A percentile compares a stretch with the other conserved stretches of the same genome.
Conservation (phyloP, 2,113 vertebrate species). For the Stigmatopora nigra region DNA sequence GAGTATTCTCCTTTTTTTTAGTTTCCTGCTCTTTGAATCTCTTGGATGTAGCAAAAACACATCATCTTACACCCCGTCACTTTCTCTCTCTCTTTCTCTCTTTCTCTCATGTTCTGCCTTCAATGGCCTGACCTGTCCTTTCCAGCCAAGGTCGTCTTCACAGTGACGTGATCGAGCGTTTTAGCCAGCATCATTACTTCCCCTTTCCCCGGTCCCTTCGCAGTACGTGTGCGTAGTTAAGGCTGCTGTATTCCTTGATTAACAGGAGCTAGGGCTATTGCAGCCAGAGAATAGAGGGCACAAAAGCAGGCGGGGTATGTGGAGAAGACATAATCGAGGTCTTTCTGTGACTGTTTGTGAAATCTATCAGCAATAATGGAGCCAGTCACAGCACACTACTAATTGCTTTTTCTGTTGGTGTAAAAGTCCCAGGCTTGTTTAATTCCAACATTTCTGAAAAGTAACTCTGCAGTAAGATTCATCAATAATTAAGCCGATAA, state of each 20-base stretch:
- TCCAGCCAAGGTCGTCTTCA: slow-evolving; percentile 43
- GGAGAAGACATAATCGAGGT: slow-evolving; percentile 1
- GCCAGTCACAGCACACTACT: neutral
- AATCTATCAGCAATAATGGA: neutral
- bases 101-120: slow-evolving; percentile 17
- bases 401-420: slow-evolving; percentile 1
- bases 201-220: slow-evolving; percentile 11
- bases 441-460: neutral
- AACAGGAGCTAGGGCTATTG: slow-evolving; percentile 40
- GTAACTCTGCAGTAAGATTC: neutral
- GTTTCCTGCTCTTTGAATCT: slow-evolving; percentile 2
- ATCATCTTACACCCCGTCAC: neutral
- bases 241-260: slow-evolving; percentile 37
- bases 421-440: neutral
- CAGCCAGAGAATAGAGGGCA: slow-evolving; percentile 13
- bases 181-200: slow-evolving; percentile 52
- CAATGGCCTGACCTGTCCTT: slow-evolving; percentile 34
- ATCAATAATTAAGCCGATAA: slow-evolving; percentile 4
- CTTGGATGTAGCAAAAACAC: neutral
- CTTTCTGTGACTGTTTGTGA: neutral
- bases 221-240: slow-evolving; percentile 4
- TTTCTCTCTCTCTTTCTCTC: too few species aligned
- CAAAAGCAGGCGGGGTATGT: neutral
- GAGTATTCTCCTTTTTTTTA: slow-evolving; percentile 3
- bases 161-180: slow-evolving; percentile 56